Percentiles rank a stretch among this genome's conserved stretches.
Conservation (phyloP, 2,888 invertebrate species). For the Pterobdella sp. region DNA sequence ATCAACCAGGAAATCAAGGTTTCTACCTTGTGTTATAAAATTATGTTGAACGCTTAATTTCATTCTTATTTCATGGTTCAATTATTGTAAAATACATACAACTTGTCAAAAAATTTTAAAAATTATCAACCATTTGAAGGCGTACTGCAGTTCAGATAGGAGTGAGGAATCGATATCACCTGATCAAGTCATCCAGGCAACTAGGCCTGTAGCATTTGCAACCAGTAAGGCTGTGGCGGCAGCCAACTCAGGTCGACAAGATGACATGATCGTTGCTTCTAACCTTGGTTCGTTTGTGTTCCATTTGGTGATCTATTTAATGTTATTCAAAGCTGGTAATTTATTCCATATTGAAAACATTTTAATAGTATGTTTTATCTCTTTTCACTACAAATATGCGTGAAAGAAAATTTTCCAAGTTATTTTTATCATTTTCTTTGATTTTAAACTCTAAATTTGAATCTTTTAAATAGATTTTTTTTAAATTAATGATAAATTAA, state of each 20-base stretch:
- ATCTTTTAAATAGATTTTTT: too few species aligned
- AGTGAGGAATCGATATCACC: slow-evolving; percentile 62
- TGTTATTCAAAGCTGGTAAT: too few species aligned
- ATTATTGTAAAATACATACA: background rate
- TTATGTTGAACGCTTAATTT: too few species aligned
- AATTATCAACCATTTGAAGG: too few species aligned
- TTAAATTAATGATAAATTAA: too few species aligned
- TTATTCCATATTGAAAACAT: too few species aligned
- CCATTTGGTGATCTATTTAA: too few species aligned
- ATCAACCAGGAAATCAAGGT: slow-evolving; percentile 91
- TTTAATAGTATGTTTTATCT: too few species aligned
- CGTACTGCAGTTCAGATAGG: slow-evolving; percentile 54
- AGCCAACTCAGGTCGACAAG: slow-evolving; percentile 80
- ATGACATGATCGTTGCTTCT: slow-evolving; percentile 89
- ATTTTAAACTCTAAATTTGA: too few species aligned
- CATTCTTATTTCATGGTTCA: background rate
- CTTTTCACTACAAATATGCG: too few species aligned
- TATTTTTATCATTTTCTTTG: too few species aligned
- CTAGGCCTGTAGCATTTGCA: slow-evolving; percentile 84
- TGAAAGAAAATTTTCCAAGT: too few species aligned
- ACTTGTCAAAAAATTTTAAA: background rate
- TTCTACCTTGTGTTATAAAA: slow-evolving; percentile 44
- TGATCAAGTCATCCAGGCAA: slow-evolving; percentile 85
- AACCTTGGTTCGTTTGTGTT: slow-evolving; percentile 61
- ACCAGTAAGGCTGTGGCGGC: slow-evolving; percentile 90